Evolutionary conservation across 2,113 vertebrate species (phyloP).

Genomic region (Leptodactylus fuscus): DNA sequence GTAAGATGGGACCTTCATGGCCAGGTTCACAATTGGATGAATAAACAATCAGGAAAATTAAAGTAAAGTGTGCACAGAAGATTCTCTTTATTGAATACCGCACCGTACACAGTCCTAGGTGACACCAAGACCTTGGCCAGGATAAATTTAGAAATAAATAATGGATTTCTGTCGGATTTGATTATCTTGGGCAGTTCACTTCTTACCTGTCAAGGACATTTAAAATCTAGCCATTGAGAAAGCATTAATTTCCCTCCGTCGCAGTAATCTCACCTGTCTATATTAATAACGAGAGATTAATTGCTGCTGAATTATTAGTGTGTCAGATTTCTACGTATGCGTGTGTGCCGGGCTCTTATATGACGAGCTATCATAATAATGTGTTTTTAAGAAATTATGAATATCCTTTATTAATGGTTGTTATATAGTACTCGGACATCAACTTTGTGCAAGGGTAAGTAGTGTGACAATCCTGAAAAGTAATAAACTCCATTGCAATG

Average conservation of each 20-base stretch:
- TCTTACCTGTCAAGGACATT: slow-evolving; percentile 20
- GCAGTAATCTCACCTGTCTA: slow-evolving; percentile 36
- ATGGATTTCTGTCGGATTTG: slow-evolving; percentile 8
- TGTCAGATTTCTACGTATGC: background rate
- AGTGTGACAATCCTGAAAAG: background rate
- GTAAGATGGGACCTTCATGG: background rate
- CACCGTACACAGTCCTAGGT: background rate
- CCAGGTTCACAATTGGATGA: background rate
- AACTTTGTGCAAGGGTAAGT: background rate
- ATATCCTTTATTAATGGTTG: background rate
- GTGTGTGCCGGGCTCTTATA: background rate
- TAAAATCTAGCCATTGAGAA: background rate
- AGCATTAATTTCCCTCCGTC: slow-evolving; percentile 17
- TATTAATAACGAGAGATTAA: slow-evolving; percentile 33
- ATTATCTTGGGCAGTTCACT: slow-evolving; percentile 1
- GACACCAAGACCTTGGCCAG: background rate
- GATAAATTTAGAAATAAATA: slow-evolving; percentile 31
- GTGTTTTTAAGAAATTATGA: background rate
- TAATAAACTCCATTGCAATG: background rate
- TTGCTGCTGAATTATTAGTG: slow-evolving; percentile 1
- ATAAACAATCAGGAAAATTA: background rate
- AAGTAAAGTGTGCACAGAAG: background rate
- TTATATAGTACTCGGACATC: background rate
- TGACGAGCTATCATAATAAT: background rate
- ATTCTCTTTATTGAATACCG: background rate